Conservation (phyloP, 1,140 invertebrate genomes). For the Venturia canescens region DNA sequence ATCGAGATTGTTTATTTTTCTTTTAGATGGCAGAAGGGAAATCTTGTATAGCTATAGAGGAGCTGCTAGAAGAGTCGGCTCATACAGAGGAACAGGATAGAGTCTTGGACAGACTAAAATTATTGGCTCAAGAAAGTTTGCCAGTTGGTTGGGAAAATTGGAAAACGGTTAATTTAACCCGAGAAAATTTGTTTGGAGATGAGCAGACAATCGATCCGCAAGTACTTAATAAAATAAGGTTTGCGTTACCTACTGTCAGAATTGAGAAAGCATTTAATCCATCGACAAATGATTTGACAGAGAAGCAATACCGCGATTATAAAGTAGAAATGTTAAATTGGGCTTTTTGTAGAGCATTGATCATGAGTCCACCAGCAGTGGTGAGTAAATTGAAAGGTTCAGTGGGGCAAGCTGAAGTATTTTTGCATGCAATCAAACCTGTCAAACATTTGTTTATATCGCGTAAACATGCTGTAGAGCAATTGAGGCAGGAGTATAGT, state of each 20-base stretch:
- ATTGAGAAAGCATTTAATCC: constrained; percentile 31
- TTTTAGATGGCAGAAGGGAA: too few relatives aligned
- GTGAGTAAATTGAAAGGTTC: constrained; percentile 56
- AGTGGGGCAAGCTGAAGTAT: constrained; percentile 25
- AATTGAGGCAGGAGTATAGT: constrained; percentile 9
- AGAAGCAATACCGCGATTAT: constrained; percentile 50
- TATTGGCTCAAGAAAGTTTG: too few relatives aligned
- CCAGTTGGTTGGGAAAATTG: too few relatives aligned
- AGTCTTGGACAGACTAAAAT: too few relatives aligned
- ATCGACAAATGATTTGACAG: constrained; percentile 34
- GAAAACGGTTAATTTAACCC: too few relatives aligned
- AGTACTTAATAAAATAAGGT: constrained; percentile 28
- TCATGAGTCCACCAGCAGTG: constrained; percentile 55
- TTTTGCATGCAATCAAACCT: constrained; percentile 37
- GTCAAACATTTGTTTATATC: constrained; percentile 38
- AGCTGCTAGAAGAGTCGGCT: too few relatives aligned
- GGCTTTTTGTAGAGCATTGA: constrained; percentile 56
- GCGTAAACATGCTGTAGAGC: constrained; percentile 20
- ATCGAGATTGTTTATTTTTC: too few relatives aligned
- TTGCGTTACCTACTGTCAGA: constrained; percentile 24
- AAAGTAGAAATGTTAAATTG: constrained; percentile 58
- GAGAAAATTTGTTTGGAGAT: not conserved
- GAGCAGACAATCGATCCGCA: not conserved
- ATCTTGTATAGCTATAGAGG: too few relatives aligned
- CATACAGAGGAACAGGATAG: too few relatives aligned